Percentiles rank a stretch among this genome's conserved stretches.
Conservation (phyloP, 2,797 vertebrate species). For the Falco rusticolus region DNA sequence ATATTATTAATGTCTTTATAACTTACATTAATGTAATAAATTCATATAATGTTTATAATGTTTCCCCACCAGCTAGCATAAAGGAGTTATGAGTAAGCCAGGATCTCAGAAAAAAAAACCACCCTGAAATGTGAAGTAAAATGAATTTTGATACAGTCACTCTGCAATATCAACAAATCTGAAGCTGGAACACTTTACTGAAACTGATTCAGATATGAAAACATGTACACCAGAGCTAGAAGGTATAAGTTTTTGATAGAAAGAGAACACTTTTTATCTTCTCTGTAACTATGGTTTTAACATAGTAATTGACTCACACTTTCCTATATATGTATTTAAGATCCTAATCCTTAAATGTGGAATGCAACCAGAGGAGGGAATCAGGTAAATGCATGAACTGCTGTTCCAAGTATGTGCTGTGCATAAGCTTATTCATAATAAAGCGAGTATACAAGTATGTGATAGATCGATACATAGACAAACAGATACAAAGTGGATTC, state of each 20-base stretch:
- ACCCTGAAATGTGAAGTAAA: not conserved
- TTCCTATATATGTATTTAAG: constrained; percentile 5
- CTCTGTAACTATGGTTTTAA: not conserved
- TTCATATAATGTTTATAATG: not conserved
- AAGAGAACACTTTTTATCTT: not conserved
- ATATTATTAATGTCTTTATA: not conserved
- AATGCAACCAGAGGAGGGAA: not conserved
- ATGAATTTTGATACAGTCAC: not conserved
- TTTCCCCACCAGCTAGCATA: not conserved
- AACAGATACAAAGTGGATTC: constrained; percentile 31
- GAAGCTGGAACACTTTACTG: not conserved
- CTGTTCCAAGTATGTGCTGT: not conserved
- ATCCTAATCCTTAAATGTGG: constrained; percentile 23
- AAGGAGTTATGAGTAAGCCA: not conserved
- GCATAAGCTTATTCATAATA: not conserved
- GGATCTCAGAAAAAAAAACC: not conserved
- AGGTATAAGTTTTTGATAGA: not conserved
- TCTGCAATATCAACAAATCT: not conserved
- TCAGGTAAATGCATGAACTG: not conserved
- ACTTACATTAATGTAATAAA: not conserved
- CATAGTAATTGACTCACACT: not conserved
- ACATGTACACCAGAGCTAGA: not conserved
- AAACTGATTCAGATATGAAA: not conserved
- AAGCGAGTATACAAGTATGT: not conserved
- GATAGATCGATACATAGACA: constrained; percentile 35